phyloP scores from a whole-genome alignment of 2,113 vertebrate genomes.

The Camelus bactrianus region DNA sequence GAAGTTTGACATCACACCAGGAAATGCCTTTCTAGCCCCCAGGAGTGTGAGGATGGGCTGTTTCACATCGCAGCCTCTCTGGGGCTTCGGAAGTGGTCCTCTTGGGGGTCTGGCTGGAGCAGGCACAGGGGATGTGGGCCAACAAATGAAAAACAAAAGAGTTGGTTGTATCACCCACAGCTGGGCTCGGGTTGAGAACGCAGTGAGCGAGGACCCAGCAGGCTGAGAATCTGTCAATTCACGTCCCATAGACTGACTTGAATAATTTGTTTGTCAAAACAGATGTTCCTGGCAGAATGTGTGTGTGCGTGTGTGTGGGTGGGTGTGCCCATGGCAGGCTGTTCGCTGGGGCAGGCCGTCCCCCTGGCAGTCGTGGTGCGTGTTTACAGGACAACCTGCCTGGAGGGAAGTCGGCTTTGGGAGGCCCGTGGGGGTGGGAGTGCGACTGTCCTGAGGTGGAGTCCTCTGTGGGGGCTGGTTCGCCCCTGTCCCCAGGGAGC shows the following conservation, averaged over 20 bases:
- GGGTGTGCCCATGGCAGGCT: neutral
- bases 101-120: neutral
- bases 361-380: fast-evolving
- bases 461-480: neutral
- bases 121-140: neutral
- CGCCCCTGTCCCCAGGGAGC: neutral
- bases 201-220: fast-evolving
- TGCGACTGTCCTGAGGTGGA: neutral
- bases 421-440: neutral
- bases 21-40: neutral
- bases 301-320: neutral
- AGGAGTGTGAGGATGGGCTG: neutral
- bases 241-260: neutral
- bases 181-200: neutral
- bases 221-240: neutral
- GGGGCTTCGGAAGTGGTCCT: neutral
- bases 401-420: neutral
- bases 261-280: conserved; percentile 31
- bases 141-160: neutral
- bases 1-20: neutral
- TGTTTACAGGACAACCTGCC: neutral
- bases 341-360: neutral
- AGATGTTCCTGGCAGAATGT: neutral
- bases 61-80: neutral
- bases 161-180: neutral